Percentiles rank a stretch among this genome's conserved stretches.
Evolutionary conservation across 2,797 vertebrate species (phyloP).

Genomic region (Rhinella marina): DNA sequence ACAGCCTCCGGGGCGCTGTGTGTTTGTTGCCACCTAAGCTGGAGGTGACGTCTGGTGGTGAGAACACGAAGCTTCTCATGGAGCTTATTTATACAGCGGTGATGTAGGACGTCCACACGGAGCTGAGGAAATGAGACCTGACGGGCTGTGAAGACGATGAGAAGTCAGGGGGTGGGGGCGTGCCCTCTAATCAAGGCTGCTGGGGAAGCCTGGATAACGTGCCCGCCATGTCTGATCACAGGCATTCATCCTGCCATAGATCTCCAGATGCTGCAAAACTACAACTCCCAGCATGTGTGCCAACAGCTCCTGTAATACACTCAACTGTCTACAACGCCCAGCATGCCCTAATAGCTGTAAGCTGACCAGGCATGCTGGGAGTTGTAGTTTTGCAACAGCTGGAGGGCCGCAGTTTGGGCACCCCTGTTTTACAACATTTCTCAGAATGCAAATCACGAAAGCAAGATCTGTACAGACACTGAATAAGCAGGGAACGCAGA

Average conservation of each 20-base stretch:
- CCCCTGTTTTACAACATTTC: no score
- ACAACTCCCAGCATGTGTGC: no score
- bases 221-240: background rate
- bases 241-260: background rate
- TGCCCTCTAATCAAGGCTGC: background rate
- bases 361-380: no score
- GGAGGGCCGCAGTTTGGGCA: no score
- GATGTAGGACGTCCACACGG: background rate
- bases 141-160: background rate
- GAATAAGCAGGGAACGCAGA: no score
- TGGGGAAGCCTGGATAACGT: background rate
- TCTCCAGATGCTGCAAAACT: no score
- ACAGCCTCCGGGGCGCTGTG: background rate
- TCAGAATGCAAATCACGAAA: no score
- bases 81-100: background rate
- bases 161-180: background rate
- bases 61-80: background rate
- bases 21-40: slow-evolving; percentile 21
- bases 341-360: no score
- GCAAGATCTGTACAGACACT: no score
- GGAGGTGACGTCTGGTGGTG: background rate
- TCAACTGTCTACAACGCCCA: no score
- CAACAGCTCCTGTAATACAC: no score
- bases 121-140: background rate
- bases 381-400: no score